Evolutionary conservation across 2,113 vertebrate species (phyloP), one percentile per base, ranked within the genome.

Genomic region (Onychostoma macrolepis): DNA sequence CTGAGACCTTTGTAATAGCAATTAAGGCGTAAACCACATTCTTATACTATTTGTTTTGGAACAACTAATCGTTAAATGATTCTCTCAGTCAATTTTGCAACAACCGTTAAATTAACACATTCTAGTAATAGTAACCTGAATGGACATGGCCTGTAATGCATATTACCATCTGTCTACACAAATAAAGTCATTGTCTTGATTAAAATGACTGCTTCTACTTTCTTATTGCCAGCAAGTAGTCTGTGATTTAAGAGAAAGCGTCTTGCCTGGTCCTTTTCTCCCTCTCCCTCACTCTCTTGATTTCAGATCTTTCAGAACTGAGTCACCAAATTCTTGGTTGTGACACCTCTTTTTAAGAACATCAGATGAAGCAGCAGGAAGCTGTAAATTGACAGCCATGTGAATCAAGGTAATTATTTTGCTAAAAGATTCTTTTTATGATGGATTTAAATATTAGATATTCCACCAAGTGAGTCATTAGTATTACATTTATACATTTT

Each of bases 111-210:
- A 80, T 58, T 15, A 63, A 80, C 11, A 41, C 36, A 63, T 80
- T 80, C 33, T 61, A 41, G 56, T 17, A 63, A 63, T 50, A 1
- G 11, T 30, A 63, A 38, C 33, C 24, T 61, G 21, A 61, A 80
- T 17, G n/a, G 56, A 43, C 79, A 43, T 65, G 58, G 9, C 79
- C 79, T 63, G 17, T 65, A 41, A 81, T 81, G 36, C 26, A 43
- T 65, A 65, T 65, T 43, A 65, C 36, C 36, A 80, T 58, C 30
- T 80, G 36, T 11, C 36, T 26, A 80, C 56, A 63, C 15, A n/a
- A 81, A 65, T 43, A 81, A 81, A 81, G 8, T 17, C 15, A 80
- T 63, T 41, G 7, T 28, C 36, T 80, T 61, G 53, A 61, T 80
- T 80, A 38, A 80, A 63, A 28, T 12, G 1, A 15, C 36, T 19